Evolutionary conservation across 2,888 invertebrate genomes (phyloP).

Genomic region (Serripes groenlandicus): DNA sequence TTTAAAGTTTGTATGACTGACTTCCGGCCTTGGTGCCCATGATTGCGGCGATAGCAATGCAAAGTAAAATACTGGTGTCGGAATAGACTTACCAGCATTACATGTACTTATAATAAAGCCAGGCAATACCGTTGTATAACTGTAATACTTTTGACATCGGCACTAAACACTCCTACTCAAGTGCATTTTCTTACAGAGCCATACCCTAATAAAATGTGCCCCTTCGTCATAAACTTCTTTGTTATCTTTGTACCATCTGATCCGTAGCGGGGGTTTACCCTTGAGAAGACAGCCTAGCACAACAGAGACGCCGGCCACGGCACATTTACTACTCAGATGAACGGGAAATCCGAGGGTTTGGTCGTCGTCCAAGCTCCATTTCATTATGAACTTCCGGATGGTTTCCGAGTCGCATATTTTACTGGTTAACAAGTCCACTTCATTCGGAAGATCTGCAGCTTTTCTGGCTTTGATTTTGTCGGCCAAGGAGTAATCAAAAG

Average conservation of each 20-base stretch:
- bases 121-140: not conserved
- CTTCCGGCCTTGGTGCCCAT: too few relatives aligned
- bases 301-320: slow-evolving; percentile 61
- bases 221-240: slow-evolving; percentile 58
- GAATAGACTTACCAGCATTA: too few relatives aligned
- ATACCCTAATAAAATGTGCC: slow-evolving; percentile 60
- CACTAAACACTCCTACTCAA: not conserved
- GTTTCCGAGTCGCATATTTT: slow-evolving; percentile 41
- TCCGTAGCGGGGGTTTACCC: slow-evolving; percentile 59
- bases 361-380: slow-evolving; percentile 61
- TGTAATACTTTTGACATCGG: not conserved
- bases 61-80: too few relatives aligned
- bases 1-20: too few relatives aligned
- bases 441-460: slow-evolving; percentile 26
- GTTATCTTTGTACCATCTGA: slow-evolving; percentile 69
- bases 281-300: slow-evolving; percentile 65
- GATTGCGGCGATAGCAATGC: too few relatives aligned
- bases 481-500: slow-evolving; percentile 35
- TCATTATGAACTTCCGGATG: slow-evolving; percentile 60
- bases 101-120: too few relatives aligned
- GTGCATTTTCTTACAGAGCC: not conserved
- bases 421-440: slow-evolving; percentile 46
- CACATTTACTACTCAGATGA: slow-evolving; percentile 71
- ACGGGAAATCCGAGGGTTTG: slow-evolving; percentile 63
- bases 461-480: slow-evolving; percentile 49